These are phyloP conservation scores for Junonia oenone DNA, from an alignment of 2,888 invertebrate genomes.

Conservation along the genomic window DNA sequence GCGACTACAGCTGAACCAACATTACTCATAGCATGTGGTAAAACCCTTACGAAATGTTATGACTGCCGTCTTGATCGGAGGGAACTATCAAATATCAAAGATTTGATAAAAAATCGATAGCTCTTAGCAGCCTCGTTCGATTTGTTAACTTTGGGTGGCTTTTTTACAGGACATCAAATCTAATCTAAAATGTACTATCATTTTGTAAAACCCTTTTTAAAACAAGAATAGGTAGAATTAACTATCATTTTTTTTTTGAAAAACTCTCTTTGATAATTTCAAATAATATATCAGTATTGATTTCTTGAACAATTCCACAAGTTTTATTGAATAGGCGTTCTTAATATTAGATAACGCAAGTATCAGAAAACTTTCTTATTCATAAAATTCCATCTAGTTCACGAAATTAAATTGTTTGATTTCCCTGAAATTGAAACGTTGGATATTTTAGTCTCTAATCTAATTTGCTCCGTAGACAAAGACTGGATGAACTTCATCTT, in stretches of 20 bases:
- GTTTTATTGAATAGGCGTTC: neutral
- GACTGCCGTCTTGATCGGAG: conserved; percentile 2
- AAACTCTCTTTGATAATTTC: no score
- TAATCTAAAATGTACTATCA: no score
- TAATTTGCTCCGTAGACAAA: conserved; percentile 32
- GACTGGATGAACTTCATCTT: conserved; percentile 32
- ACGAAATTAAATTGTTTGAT: conserved; percentile 23
- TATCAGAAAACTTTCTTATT: neutral
- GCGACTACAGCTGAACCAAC: conserved; percentile 39
- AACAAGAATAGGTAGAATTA: no score
- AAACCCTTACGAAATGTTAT: conserved; percentile 21
- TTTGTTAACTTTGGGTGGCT: no score
- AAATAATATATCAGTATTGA: no score
- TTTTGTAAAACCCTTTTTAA: no score
- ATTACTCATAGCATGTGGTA: conserved; percentile 23
- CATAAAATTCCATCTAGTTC: conserved; percentile 15
- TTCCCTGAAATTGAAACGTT: conserved; percentile 27
- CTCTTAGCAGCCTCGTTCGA: no score
- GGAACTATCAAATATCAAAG: neutral
- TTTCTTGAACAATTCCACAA: no score
- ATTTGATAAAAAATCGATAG: no score
- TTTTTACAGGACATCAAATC: no score
- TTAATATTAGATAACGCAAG: neutral
- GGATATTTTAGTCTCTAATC: conserved; percentile 31
- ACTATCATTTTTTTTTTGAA: no score